These are phyloP conservation scores for Deroplatys truncata DNA, from an alignment of 2,888 invertebrate species.

Conservation along the genomic window DNA sequence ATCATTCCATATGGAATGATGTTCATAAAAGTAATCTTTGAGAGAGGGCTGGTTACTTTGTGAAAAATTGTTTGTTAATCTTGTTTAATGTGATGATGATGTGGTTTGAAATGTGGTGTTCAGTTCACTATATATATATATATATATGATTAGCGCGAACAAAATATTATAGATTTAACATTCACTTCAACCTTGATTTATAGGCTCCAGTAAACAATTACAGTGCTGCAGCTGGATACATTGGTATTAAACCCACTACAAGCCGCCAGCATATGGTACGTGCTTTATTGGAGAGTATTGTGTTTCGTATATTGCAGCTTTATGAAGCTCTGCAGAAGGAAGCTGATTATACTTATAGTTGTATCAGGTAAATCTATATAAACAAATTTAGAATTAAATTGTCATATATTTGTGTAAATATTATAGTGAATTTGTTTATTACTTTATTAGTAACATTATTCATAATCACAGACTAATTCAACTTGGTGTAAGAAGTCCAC, in stretches of 20 bases:
- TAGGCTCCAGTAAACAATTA: conserved; percentile 89
- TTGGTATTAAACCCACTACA: conserved; percentile 69
- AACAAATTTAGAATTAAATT: too few relatives aligned
- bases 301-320: conserved; percentile 75
- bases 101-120: too few relatives aligned
- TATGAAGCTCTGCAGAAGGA: conserved; percentile 69
- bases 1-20: too few relatives aligned
- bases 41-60: too few relatives aligned
- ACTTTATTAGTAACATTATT: not conserved
- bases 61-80: too few relatives aligned
- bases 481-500: too few relatives aligned
- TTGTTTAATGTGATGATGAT: too few relatives aligned
- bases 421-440: not conserved
- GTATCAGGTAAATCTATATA: conserved; percentile 53
- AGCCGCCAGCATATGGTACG: conserved; percentile 73
- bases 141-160: too few relatives aligned
- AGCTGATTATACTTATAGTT: conserved; percentile 54
- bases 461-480: too few relatives aligned
- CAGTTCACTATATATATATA: too few relatives aligned
- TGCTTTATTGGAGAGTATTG: conserved; percentile 80
- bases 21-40: too few relatives aligned
- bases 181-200: conserved; percentile 27
- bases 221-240: conserved; percentile 76
- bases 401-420: not conserved
- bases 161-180: too few relatives aligned